Base-by-base conservation (phyloP, 2,888 invertebrate species). In the Zaprionus bogoriensis region DNA sequence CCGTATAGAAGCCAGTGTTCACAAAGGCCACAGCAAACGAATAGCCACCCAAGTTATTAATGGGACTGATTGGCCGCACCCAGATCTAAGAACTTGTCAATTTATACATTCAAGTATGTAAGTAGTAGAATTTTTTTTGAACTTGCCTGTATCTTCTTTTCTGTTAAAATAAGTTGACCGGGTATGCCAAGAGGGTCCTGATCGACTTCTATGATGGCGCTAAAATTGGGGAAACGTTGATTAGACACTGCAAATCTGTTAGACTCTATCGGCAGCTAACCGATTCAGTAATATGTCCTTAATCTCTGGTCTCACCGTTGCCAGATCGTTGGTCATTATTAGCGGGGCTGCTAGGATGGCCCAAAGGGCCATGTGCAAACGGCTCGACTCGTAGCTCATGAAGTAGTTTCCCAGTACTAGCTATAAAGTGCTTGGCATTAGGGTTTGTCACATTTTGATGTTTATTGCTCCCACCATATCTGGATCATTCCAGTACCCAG, bases 361-460 rank as follows among this genome's bases (percentile, higher is more conserved):
- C 95, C 95, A 95, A 53, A 95, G 91, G 0, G 94, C 94, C 94
- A 95, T 93, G 90, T 95, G 95, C 1, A 93, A 91, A 80, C 93
- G 92, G 69, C 94, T 92, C 88, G 95, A 94, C 50, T 94, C 94
- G 63, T 92, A 92, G 74, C 94, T 94, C 28, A 94, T 84, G 1
- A 93, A 93, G 82, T 89, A 93, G 79, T 94, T 93, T 1, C 94
- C 94, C 62, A 94, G 92, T 54, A 94, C 88, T 25, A 94, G 88
- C 12, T 3, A 6, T 36, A 25, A 0, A 32, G 14, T 9, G 23
- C 19, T 14, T 1, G 28, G 1, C 1, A 28, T 19, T 10, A 14
- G 20, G 2, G 9, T 0, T 5, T 6, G 3, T 10, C n/a, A n/a
- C n/a, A 30, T 2, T 7, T 6, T 0, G 22, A n/a, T 2, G 3